phyloP scores from a whole-genome alignment of 1,140 invertebrate species.

The Ridgeia piscesae region DNA sequence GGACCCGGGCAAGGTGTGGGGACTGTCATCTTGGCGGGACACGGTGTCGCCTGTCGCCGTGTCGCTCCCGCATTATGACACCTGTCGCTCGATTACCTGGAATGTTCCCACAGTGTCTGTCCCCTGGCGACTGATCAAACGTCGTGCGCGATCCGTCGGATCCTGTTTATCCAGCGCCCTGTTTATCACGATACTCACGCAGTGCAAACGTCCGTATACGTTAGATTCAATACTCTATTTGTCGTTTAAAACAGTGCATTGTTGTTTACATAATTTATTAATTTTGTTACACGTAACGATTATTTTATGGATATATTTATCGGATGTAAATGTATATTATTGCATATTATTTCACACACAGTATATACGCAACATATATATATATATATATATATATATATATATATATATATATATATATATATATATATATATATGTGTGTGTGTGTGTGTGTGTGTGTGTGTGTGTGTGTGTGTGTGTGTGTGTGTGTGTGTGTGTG shows the following conservation, averaged over 20 bases:
- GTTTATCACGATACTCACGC: not conserved
- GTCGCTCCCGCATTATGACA: not conserved
- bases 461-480: too few relatives aligned
- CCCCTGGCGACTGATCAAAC: not conserved
- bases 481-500: too few relatives aligned
- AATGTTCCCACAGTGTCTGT: not conserved
- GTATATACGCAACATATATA: not conserved
- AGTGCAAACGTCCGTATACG: not conserved
- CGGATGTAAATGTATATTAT: too few relatives aligned
- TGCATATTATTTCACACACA: not conserved
- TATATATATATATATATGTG: too few relatives aligned
- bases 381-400: not conserved
- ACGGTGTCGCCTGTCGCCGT: not conserved
- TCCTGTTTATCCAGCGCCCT: not conserved
- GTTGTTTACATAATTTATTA: not conserved
- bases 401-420: too few relatives aligned
- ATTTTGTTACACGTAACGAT: not conserved
- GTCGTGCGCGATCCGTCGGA: not conserved
- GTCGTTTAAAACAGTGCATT: too few relatives aligned
- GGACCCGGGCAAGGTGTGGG: not conserved
- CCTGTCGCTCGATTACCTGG: not conserved
- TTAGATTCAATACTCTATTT: too few relatives aligned
- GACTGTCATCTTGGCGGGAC: not conserved
- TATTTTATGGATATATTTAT: not conserved
- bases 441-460: too few relatives aligned